A percentile compares a stretch with the other conserved stretches of the same genome.
These are phyloP conservation scores for Acanthochromis polyacanthus DNA, from an alignment of 2,113 vertebrate species.

Conservation along the genomic window DNA sequence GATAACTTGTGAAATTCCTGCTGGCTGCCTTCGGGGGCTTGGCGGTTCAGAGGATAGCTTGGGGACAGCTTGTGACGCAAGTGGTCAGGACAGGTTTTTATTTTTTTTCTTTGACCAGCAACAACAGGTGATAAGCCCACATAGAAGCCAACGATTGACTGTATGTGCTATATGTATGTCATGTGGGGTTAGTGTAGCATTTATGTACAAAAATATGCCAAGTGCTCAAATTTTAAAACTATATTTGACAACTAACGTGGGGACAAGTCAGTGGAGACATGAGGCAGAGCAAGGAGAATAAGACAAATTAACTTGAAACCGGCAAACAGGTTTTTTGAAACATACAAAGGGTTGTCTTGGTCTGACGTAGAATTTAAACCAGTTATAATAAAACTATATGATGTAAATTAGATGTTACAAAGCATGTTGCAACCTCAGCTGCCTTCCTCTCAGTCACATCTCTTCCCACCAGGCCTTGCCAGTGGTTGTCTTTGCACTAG, in stretches of 20 bases:
- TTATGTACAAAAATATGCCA: neutral
- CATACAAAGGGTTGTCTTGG: neutral
- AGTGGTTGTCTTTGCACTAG: neutral
- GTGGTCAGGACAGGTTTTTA: conserved; percentile 18
- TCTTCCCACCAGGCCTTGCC: neutral
- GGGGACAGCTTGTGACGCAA: conserved; percentile 60
- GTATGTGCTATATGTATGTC: neutral
- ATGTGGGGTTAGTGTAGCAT: neutral
- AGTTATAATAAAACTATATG: neutral
- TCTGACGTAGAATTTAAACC: neutral
- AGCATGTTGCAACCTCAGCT: neutral
- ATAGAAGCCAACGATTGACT: neutral
- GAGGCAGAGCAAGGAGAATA: neutral
- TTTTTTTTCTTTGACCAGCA: conserved; percentile 28
- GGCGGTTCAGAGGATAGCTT: conserved; percentile 54
- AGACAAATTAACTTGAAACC: neutral
- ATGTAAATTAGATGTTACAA: neutral
- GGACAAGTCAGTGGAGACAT: neutral
- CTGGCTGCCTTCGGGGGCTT: conserved; percentile 62
- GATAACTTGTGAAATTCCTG: conserved; percentile 81
- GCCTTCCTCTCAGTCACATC: neutral
- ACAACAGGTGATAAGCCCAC: conserved; percentile 56
- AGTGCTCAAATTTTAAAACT: neutral
- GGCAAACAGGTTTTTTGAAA: neutral
- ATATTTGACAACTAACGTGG: too few relatives aligned